Evolutionary conservation across 2,888 invertebrate genomes (phyloP).

Genomic region (Steinernema scapterisci): DNA sequence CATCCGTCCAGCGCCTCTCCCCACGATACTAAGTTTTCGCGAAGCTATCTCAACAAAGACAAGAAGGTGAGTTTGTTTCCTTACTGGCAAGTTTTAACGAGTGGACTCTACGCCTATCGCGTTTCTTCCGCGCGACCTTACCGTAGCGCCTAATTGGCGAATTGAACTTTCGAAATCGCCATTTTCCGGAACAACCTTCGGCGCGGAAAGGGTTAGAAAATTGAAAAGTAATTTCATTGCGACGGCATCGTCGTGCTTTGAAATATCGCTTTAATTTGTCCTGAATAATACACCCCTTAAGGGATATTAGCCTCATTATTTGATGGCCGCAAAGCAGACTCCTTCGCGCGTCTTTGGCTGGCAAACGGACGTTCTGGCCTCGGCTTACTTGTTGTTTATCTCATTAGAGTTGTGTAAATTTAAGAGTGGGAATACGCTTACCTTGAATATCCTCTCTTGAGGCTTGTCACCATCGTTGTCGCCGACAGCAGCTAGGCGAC

Average conservation of each 20-base stretch:
- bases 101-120: background rate
- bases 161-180: background rate
- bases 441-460: conserved; percentile 18
- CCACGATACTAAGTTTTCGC: conserved; percentile 66
- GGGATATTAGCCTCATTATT: conserved; percentile 30
- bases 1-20: conserved; percentile 63
- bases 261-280: conserved; percentile 29
- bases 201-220: background rate
- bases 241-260: conserved; percentile 26
- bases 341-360: background rate
- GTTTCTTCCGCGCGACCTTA: too few species aligned
- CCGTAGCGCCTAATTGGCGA: too few species aligned
- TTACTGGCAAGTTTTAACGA: background rate
- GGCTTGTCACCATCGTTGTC: conserved; percentile 19
- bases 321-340: conserved; percentile 12
- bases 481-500: conserved; percentile 27
- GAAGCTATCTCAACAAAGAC: conserved; percentile 67
- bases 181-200: background rate
- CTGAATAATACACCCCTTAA: background rate
- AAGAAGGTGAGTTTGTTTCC: conserved; percentile 57
- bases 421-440: background rate
- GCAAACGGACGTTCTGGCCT: background rate
- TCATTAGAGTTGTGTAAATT: conserved; percentile 23
- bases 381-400: conserved; percentile 10
- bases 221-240: conserved; percentile 5